Evolutionary conservation across 2,888 invertebrate genomes (phyloP).

Genomic region (Parascotia fuliginaria): DNA sequence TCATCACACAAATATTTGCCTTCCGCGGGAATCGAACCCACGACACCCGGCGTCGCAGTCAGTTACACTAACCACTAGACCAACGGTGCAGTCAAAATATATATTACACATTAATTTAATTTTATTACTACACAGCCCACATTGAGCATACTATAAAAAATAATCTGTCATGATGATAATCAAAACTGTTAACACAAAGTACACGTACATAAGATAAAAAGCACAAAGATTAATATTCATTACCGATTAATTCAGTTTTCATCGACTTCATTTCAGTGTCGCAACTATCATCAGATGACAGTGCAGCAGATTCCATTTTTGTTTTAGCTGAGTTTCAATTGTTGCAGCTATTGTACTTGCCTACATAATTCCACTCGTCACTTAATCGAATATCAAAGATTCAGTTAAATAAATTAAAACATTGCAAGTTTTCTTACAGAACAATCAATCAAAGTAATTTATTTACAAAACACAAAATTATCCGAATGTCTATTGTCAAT

Average conservation of each 20-base stretch:
- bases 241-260: slow-evolving; percentile 74
- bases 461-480: slow-evolving; percentile 26
- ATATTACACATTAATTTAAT: too few relatives aligned
- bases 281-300: slow-evolving; percentile 75
- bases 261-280: slow-evolving; percentile 74
- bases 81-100: too few relatives aligned
- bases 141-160: too few relatives aligned
- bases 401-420: slow-evolving; percentile 9
- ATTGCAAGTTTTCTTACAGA: slow-evolving; percentile 23
- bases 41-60: too few relatives aligned
- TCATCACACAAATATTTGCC: too few relatives aligned
- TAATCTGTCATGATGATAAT: too few relatives aligned
- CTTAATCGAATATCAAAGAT: background rate
- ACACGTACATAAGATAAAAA: background rate
- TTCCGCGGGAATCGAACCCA: too few relatives aligned
- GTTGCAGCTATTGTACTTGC: background rate
- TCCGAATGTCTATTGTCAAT: slow-evolving; percentile 10
- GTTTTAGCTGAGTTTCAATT: slow-evolving; percentile 5
- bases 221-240: background rate
- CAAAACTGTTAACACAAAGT: background rate
- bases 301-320: slow-evolving; percentile 49
- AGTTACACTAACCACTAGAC: too few relatives aligned
- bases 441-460: slow-evolving; percentile 23
- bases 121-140: too few relatives aligned
- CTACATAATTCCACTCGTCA: background rate